phyloP scores from a whole-genome alignment of 92 coral and sea anemone species.

The Paramuricea clavata region DNA sequence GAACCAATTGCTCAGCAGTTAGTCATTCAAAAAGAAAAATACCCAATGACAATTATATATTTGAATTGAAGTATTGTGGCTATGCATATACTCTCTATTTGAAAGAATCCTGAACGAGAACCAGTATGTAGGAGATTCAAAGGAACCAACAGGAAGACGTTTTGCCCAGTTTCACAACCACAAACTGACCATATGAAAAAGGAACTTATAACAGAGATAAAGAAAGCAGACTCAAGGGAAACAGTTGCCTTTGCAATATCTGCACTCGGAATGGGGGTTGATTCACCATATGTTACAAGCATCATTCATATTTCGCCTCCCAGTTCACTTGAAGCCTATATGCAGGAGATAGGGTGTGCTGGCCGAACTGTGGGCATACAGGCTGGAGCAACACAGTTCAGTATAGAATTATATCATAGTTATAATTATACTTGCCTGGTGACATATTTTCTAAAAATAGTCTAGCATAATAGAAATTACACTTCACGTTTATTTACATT shows the following conservation, averaged over 20 bases:
- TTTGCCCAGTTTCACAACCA: slow-evolving; percentile 58
- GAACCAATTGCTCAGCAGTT: slow-evolving; percentile 49
- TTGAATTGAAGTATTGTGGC: slow-evolving; percentile 62
- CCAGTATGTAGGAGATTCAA: slow-evolving; percentile 43
- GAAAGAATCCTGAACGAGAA: slow-evolving; percentile 46
- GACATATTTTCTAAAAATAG: slow-evolving; percentile 42
- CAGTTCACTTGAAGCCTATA: slow-evolving; percentile 65
- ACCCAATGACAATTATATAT: slow-evolving; percentile 62
- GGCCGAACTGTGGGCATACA: slow-evolving; percentile 50
- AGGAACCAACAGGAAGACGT: slow-evolving; percentile 36
- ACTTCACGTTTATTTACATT: neutral
- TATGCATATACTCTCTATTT: slow-evolving; percentile 54
- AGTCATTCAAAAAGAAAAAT: slow-evolving; percentile 1
- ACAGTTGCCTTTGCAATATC: slow-evolving; percentile 71
- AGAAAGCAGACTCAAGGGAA: slow-evolving; percentile 49
- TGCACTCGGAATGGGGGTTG: slow-evolving; percentile 79
- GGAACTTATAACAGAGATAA: slow-evolving; percentile 43
- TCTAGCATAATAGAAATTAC: slow-evolving; percentile 6
- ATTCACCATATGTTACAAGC: slow-evolving; percentile 61
- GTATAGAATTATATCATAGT: neutral
- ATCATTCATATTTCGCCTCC: slow-evolving; percentile 69
- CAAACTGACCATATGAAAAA: slow-evolving; percentile 59
- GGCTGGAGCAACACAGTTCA: slow-evolving; percentile 62
- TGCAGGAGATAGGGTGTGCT: slow-evolving; percentile 75
- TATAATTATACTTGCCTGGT: neutral